Conservation (phyloP, 2,797 vertebrate species). For the Spinibarbus caldwelli region DNA sequence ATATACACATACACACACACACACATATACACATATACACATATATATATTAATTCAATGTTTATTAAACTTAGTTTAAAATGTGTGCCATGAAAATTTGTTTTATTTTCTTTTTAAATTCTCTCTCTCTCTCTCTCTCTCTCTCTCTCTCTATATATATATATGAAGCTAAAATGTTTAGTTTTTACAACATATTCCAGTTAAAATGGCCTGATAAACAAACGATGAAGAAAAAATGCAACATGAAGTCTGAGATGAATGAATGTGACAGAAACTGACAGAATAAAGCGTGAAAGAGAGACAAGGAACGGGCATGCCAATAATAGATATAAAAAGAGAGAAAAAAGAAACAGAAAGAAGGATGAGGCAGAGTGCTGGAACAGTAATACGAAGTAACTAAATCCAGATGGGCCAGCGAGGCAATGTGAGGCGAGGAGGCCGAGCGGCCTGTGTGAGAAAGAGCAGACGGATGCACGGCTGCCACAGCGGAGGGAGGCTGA, state of each 20-base stretch:
- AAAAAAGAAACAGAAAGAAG: conserved; percentile 3
- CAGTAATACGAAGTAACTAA: conserved; percentile 37
- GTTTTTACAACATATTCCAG: conserved; percentile 9
- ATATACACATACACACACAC: no score
- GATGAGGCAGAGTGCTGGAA: conserved; percentile 25
- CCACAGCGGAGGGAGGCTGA: conserved; percentile 40
- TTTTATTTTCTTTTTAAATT: no score
- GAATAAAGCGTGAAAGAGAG: conserved; percentile 26
- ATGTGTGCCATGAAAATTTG: no score
- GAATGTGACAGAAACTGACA: conserved; percentile 21
- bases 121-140: no score
- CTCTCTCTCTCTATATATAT: no score
- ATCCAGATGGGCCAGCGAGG: conserved; percentile 47
- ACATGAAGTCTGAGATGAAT: conserved; percentile 9
- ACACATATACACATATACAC: no score
- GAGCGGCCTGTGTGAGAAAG: conserved; percentile 51
- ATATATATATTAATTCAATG: no score
- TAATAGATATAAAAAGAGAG: conserved; percentile 13
- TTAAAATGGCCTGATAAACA: conserved; percentile 16
- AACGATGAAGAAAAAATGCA: neutral
- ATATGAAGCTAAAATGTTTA: neutral
- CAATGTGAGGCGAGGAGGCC: conserved; percentile 24
- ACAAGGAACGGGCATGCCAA: conserved; percentile 8
- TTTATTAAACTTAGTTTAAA: no score
- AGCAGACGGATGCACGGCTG: conserved; percentile 47